Percentiles rank a stretch among this genome's conserved stretches.
Conservation (phyloP, 1,140 invertebrate genomes). For the Drosophila pachea region DNA sequence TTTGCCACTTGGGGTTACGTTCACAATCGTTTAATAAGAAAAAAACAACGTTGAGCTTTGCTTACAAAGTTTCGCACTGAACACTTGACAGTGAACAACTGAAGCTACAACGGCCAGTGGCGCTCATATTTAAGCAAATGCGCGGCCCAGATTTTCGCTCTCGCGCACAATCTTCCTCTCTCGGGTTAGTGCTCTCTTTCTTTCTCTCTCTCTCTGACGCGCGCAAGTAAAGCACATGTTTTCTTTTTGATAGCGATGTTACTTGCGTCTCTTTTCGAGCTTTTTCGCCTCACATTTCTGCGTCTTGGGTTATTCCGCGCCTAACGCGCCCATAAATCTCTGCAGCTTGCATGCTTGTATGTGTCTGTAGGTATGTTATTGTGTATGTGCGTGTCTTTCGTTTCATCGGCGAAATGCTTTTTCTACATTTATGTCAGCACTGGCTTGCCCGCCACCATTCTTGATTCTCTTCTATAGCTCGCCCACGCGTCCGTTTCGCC, state of each 20-base stretch:
- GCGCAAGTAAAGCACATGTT: conserved; percentile 56
- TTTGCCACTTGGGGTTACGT: conserved; percentile 25
- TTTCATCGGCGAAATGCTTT: conserved; percentile 63
- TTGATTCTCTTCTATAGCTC: conserved; percentile 21
- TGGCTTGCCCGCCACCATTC: conserved; percentile 1
- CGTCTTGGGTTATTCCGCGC: conserved; percentile 62
- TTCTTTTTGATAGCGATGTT: conserved; percentile 52
- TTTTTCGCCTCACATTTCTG: conserved; percentile 40
- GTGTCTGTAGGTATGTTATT: background rate
- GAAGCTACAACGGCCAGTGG: conserved; percentile 38
- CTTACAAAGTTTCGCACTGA: conserved; percentile 46
- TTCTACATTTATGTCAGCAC: conserved; percentile 9
- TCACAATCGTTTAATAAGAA: conserved; percentile 19
- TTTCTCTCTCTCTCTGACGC: conserved; percentile 1
- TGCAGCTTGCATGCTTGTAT: conserved; percentile 11
- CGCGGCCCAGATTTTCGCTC: background rate
- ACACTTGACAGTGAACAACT: conserved; percentile 60
- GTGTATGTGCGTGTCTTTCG: background rate
- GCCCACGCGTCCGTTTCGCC: conserved; percentile 20
- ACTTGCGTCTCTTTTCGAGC: conserved; percentile 13
- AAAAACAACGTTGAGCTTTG: conserved; percentile 16
- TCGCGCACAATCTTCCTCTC: background rate
- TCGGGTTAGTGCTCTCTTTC: too few species aligned
- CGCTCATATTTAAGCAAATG: conserved; percentile 66
- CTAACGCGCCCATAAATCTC: conserved; percentile 62